phyloP scores from a whole-genome alignment of 2,797 vertebrate genomes.

The Coreius guichenoti region DNA sequence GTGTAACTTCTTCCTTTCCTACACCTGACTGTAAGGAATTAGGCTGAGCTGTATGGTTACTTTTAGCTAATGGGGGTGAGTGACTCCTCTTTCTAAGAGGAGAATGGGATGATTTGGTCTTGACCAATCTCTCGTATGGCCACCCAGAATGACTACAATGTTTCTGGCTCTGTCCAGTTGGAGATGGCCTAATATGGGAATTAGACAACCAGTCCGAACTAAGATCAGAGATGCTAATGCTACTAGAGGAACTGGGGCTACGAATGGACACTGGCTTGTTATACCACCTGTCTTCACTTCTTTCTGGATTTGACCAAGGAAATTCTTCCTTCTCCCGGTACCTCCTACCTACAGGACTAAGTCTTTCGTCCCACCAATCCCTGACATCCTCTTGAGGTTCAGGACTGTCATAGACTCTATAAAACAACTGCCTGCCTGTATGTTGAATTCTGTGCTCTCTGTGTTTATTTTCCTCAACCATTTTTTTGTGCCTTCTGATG shows the following conservation, averaged over 20 bases:
- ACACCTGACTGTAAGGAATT: constrained; percentile 29
- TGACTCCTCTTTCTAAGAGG: constrained; percentile 65
- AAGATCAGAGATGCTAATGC: constrained; percentile 75
- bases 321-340: constrained; percentile 48
- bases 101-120: constrained; percentile 52
- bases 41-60: constrained; percentile 50
- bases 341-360: constrained; percentile 65
- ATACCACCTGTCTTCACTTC: constrained; percentile 57
- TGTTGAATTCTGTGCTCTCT: constrained; percentile 62
- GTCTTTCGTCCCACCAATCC: constrained; percentile 62
- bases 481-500: constrained; percentile 53
- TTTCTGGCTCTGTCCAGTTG: constrained; percentile 33
- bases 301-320: constrained; percentile 66
- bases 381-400: constrained; percentile 62
- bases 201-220: constrained; percentile 77
- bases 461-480: constrained; percentile 49
- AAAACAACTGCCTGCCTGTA: constrained; percentile 55
- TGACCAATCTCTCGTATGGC: constrained; percentile 36
- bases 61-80: constrained; percentile 54
- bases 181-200: constrained; percentile 64
- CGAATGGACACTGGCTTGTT: constrained; percentile 64
- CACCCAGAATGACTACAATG: constrained; percentile 38
- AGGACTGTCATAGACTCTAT: constrained; percentile 71
- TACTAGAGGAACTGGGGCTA: constrained; percentile 77
- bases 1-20: constrained; percentile 51